Conservation (phyloP, 1,140 invertebrate genomes). For the Bombus superbus region DNA sequence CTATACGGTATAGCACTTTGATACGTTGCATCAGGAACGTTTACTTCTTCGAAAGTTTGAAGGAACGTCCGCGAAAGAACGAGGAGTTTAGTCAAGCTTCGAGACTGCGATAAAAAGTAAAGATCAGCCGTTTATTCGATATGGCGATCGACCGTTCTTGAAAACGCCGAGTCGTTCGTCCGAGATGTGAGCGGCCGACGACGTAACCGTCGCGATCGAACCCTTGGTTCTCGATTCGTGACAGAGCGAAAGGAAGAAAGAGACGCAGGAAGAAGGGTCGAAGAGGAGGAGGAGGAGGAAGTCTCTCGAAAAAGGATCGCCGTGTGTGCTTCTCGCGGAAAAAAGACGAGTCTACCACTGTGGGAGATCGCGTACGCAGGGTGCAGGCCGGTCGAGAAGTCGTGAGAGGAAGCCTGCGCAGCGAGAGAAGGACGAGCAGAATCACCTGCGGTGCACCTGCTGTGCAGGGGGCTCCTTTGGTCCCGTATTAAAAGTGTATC, state of each 20-base stretch:
- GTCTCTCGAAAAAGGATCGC: conserved; percentile 45
- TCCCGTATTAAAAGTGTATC: conserved; percentile 77
- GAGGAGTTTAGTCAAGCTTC: not conserved
- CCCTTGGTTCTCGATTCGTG: conserved; percentile 16
- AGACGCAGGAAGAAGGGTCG: not conserved
- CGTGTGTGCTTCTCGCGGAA: conserved; percentile 50
- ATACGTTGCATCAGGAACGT: not conserved
- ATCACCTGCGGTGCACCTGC: conserved; percentile 74
- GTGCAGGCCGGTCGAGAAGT: conserved; percentile 52
- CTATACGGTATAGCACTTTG: not conserved
- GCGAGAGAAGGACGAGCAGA: conserved; percentile 64
- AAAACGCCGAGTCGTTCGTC: not conserved
- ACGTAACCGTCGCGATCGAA: conserved; percentile 46
- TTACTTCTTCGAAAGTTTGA: not conserved
- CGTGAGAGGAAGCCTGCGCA: conserved; percentile 61
- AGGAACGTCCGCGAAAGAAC: not conserved
- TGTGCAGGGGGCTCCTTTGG: conserved; percentile 73
- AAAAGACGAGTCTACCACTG: conserved; percentile 62
- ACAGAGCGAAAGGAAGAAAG: not conserved
- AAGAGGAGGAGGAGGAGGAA: not conserved
- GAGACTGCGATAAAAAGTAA: not conserved
- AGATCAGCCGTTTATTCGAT: not conserved
- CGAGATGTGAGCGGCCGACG: conserved; percentile 31
- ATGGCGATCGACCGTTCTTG: not conserved
- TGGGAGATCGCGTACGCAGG: conserved; percentile 70